Base-by-base conservation (phyloP, 1,140 invertebrate genomes). In the Zaprionus ghesquierei region DNA sequence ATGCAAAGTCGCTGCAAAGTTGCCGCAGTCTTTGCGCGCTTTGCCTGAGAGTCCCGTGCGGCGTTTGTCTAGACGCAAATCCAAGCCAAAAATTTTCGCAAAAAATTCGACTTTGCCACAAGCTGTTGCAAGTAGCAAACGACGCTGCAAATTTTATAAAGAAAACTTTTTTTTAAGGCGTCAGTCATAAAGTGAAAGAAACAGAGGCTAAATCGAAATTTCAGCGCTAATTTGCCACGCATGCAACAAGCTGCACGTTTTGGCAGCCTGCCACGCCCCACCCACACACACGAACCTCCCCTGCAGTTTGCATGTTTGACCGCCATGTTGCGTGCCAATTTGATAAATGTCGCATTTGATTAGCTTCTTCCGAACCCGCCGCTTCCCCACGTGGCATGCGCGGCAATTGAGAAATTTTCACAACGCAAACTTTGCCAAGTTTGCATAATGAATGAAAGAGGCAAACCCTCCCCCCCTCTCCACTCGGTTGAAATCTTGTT, bases 261-360 rank as follows among this genome's bases (percentile, higher is more conserved):
- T 51, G 46, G 29, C 15, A 9, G 2, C 3, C 0, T 33, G 69
- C 51, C 63, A 66, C 56, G 54, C 70, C 46, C 46, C 20, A 33
- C 44, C 58, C 49, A 23, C 61, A 31, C n/a, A n/a, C n/a, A 22
- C n/a, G 13, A n/a, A 12, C 1, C 5, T n/a, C n/a, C n/a, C n/a
- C 22, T 72, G 56, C 70, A 68, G 41, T 60, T 84, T 76, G 80
- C 80, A 76, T 84, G 80, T 56, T 44, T 15, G 31, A 23, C 13
- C 38, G 50, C 75, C 81, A 71, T 86, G 81, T 85, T 85, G 69
- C 81, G 81, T 85, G 81, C 54, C 74, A 85, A 85, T 85, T 85
- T 85, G 81, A 85, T 86, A 82, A 85, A 85, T 85, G 81, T 84
- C 69, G 58, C 75, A 75, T 64, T 77, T 85, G 81, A 85, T 85